Evolutionary conservation across 2,888 invertebrate genomes (phyloP), one percentile per base, ranked within the genome.

Genomic region (Trichogramma evanescens): DNA sequence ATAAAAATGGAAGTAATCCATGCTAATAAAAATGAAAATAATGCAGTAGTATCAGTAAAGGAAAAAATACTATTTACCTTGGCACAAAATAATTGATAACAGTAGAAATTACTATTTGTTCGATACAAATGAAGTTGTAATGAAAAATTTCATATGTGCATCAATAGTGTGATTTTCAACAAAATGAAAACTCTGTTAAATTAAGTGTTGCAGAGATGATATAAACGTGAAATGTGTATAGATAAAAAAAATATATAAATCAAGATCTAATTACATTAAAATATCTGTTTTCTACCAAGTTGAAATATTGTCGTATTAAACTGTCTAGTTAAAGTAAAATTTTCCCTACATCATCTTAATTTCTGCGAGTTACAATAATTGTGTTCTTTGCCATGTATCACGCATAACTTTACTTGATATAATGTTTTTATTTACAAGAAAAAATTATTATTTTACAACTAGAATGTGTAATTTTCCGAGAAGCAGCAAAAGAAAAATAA

Each of bases 131-230:
- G 54, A 62, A 61, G 63, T 58, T 63, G 38, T 54, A 51, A 59
- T 63, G 57, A 59, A 56, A 64, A 62, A 56, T 64, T 62, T 64
- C 59, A 59, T 58, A 65, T 26, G 61, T 55, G 59, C 59, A 58
- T 62, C 63, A 65, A 67, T 61, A 59, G 67, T 26, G 26, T 65
- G 68, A 69, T 71, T 72, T 72, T 71, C 69, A 72, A 68, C 68
- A 72, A 71, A 69, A 68, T 65, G 68, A 67, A 26, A 26, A 26
- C 62, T 66, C 64, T 67, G 65, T 60, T 59, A 46, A 26, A 46
- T 63, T 50, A 51, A 54, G 26, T 26, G 26, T 26, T 26, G 57
- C 65, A 67, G 62, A 51, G 61, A 49, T 56, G 62, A 26, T 26
- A 26, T 60, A 59, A 63, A 56, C 66, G 65, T 66, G 63, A 66